phyloP scores from a whole-genome alignment of 2,113 vertebrate species.

The Nyctereutes procyonoides region DNA sequence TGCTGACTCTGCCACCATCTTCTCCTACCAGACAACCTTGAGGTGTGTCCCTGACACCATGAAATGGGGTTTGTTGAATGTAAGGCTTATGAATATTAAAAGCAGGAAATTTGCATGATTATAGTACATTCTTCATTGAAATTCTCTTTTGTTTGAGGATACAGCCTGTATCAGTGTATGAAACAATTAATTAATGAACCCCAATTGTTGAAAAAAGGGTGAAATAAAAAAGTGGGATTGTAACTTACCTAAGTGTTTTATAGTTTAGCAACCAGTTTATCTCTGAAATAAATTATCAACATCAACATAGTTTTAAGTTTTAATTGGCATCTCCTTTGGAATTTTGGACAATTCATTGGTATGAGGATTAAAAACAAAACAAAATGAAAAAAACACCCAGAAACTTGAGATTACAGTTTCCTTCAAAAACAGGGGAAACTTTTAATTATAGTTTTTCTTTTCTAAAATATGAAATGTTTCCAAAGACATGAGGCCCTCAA shows the following conservation, averaged over 20 bases:
- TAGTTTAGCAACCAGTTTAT: conserved; percentile 65
- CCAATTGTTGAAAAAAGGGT: conserved; percentile 47
- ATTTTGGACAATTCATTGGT: conserved; percentile 67
- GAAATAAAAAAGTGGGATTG: conserved; percentile 9
- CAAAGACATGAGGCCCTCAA: conserved; percentile 62
- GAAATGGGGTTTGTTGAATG: conserved; percentile 72
- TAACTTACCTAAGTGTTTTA: conserved; percentile 70
- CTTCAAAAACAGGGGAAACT: conserved; percentile 31
- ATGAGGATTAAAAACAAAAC: neutral
- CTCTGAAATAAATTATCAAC: conserved; percentile 68
- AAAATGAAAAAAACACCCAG: too few species aligned
- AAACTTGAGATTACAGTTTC: conserved; percentile 57
- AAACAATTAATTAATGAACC: conserved; percentile 77
- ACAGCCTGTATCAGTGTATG: conserved; percentile 68
- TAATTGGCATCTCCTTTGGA: conserved; percentile 55
- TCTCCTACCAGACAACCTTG: conserved; percentile 69
- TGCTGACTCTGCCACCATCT: conserved; percentile 75
- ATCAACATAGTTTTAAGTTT: conserved; percentile 52
- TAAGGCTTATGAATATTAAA: conserved; percentile 81
- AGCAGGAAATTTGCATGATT: conserved; percentile 78
- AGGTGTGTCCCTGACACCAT: conserved; percentile 70
- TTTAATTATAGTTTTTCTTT: conserved; percentile 50
- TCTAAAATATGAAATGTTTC: conserved; percentile 65
- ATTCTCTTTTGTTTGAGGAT: conserved; percentile 77
- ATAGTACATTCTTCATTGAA: conserved; percentile 70